Evolutionary conservation across 2,797 vertebrate genomes (phyloP).

Genomic region (Urosaurus nigricauda): DNA sequence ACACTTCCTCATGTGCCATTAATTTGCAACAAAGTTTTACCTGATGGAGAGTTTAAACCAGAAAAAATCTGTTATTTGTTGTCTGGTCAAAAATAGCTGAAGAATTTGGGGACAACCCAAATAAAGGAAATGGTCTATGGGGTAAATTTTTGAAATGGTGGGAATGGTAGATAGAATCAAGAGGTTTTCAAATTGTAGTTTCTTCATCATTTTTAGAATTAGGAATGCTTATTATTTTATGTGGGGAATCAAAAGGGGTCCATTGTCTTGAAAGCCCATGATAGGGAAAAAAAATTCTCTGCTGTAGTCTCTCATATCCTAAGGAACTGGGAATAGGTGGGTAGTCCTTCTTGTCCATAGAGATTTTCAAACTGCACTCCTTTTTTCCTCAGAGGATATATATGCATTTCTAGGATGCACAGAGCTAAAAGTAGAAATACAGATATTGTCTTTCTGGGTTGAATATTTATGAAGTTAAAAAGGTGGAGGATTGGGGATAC

Average conservation of each 20-base stretch:
- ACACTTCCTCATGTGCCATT: too few relatives aligned
- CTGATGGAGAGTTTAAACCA: not conserved
- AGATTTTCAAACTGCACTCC: not conserved
- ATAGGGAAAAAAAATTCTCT: too few relatives aligned
- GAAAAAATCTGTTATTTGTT: not conserved
- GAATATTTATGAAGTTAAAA: slow-evolving; percentile 20
- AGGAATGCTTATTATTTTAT: not conserved
- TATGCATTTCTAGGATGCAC: not conserved
- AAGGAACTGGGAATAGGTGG: too few relatives aligned
- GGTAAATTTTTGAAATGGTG: not conserved
- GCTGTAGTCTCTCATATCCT: not conserved
- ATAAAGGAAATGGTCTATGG: not conserved
- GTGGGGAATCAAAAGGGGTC: not conserved
- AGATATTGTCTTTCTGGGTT: not conserved
- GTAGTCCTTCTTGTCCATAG: too few relatives aligned
- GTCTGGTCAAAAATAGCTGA: not conserved
- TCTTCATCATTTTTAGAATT: not conserved
- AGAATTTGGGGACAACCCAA: not conserved
- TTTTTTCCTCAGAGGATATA: not conserved
- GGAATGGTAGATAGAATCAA: not conserved
- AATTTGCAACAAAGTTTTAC: not conserved
- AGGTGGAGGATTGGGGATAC: not conserved
- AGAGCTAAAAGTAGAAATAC: not conserved
- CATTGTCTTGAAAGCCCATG: not conserved
- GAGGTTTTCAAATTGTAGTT: not conserved